Percentiles rank a stretch among this genome's conserved stretches.
These are phyloP conservation scores for Agraylea sexmaculata DNA, from an alignment of 1,140 invertebrate species.

Conservation along the genomic window DNA sequence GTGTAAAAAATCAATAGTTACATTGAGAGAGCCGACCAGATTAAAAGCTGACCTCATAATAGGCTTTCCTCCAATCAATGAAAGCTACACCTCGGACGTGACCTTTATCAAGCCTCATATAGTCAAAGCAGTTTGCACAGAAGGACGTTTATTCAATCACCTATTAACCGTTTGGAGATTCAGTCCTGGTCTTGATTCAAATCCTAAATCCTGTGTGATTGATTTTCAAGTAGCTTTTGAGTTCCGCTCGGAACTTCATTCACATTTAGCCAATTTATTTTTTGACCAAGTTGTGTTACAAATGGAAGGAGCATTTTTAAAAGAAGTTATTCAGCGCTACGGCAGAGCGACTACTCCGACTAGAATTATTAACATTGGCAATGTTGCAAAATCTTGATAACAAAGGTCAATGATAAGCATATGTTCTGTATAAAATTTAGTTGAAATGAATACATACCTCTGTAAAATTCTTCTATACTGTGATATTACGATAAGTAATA, in stretches of 20 bases:
- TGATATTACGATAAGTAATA: too few species aligned
- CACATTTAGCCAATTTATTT: conserved; percentile 81
- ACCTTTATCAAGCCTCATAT: conserved; percentile 63
- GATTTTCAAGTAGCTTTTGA: conserved; percentile 87
- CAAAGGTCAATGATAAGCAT: too few species aligned
- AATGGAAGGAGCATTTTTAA: conserved; percentile 90
- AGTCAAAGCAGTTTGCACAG: conserved; percentile 74
- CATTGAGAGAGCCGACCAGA: conserved; percentile 37
- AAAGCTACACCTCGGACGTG: conserved; percentile 82
- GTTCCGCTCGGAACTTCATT: conserved; percentile 76
- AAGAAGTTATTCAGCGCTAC: conserved; percentile 66
- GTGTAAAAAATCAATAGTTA: conserved; percentile 76
- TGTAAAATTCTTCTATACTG: too few species aligned
- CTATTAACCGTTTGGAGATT: conserved; percentile 89
- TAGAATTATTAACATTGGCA: conserved; percentile 20
- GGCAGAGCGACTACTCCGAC: conserved; percentile 56
- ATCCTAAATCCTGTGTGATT: conserved; percentile 71
- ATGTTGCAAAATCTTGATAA: conserved; percentile 15
- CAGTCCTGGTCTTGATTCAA: conserved; percentile 71
- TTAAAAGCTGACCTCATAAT: conserved; percentile 76
- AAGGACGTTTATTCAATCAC: conserved; percentile 84
- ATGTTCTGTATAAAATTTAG: too few species aligned
- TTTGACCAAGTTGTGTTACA: conserved; percentile 92
- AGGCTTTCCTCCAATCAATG: conserved; percentile 81
- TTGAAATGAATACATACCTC: too few species aligned